These are phyloP conservation scores for Ptychochromis oligacanthus DNA, from an alignment of 2,113 vertebrate species.

Conservation along the genomic window DNA sequence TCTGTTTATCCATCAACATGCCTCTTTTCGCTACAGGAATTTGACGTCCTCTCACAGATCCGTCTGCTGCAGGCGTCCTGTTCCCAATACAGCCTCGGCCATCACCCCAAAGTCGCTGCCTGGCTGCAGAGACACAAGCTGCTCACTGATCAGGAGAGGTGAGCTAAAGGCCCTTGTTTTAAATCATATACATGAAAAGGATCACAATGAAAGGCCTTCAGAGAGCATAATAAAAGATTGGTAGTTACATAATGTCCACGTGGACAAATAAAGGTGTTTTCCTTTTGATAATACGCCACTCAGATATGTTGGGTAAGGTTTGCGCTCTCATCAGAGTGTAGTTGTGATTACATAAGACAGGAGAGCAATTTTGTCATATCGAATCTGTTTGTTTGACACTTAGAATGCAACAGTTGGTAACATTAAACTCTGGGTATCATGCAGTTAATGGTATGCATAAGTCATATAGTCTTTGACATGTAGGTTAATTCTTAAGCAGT, in stretches of 20 bases:
- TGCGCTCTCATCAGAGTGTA: too few species aligned
- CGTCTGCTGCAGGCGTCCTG: slow-evolving; percentile 85
- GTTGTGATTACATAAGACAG: too few species aligned
- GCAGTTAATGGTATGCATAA: too few species aligned
- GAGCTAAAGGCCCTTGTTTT: neutral
- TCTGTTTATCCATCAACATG: neutral
- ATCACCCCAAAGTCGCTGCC: slow-evolving; percentile 67
- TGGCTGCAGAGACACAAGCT: slow-evolving; percentile 78
- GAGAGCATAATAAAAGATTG: neutral
- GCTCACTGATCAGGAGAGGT: slow-evolving; percentile 90
- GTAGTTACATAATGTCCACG: neutral
- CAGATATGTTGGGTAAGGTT: too few species aligned
- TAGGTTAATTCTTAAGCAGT: too few species aligned
- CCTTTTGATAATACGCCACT: neutral
- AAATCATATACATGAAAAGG: neutral
- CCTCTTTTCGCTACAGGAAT: slow-evolving; percentile 79
- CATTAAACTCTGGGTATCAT: too few species aligned
- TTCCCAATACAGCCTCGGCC: slow-evolving; percentile 76
- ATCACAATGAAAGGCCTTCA: too few species aligned
- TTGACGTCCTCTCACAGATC: slow-evolving; percentile 87
- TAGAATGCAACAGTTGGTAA: too few species aligned
- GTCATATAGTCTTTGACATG: too few species aligned
- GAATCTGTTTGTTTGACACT: too few species aligned
- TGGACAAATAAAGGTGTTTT: neutral
- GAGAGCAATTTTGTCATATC: too few species aligned